A percentile compares a stretch with the other conserved stretches of the same genome.
phyloP scores from a whole-genome alignment of 2,888 invertebrate genomes.

The Candidula unifasciata region DNA sequence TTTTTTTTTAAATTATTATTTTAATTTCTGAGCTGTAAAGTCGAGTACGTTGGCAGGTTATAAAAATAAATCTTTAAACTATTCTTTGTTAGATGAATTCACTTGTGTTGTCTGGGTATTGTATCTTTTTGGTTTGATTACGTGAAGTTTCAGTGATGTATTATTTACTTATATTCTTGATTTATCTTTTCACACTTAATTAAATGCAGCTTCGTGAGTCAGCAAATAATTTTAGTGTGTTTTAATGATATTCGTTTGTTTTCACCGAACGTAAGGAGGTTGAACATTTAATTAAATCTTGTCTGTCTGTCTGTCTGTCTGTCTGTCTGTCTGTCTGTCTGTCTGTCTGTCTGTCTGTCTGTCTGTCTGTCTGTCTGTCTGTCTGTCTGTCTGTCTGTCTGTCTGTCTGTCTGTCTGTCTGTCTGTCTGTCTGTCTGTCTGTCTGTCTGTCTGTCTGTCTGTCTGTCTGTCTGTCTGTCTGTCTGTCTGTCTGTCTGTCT shows the following conservation, averaged over 20 bases:
- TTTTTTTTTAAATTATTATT: no score
- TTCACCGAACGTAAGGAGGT: no score
- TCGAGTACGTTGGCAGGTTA: neutral
- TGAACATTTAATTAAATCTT: no score
- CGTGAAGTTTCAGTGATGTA: no score
- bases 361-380: slow-evolving; percentile 19
- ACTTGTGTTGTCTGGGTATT: no score
- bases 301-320: slow-evolving; percentile 12
- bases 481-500: slow-evolving; percentile 19
- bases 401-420: slow-evolving; percentile 19
- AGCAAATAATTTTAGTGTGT: no score
- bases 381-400: slow-evolving; percentile 19
- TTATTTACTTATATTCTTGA: no score
- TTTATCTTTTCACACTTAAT: no score
- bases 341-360: slow-evolving; percentile 19
- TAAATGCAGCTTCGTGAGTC: no score
- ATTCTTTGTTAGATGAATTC: neutral
- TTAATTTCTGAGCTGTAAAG: no score
- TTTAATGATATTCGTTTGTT: no score
- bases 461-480: slow-evolving; percentile 19
- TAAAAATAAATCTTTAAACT: neutral
- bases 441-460: slow-evolving; percentile 19
- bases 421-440: slow-evolving; percentile 19
- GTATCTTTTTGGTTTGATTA: no score
- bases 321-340: slow-evolving; percentile 19